Conservation (phyloP, 2,113 vertebrate species). For the Rutilus rutilus region DNA sequence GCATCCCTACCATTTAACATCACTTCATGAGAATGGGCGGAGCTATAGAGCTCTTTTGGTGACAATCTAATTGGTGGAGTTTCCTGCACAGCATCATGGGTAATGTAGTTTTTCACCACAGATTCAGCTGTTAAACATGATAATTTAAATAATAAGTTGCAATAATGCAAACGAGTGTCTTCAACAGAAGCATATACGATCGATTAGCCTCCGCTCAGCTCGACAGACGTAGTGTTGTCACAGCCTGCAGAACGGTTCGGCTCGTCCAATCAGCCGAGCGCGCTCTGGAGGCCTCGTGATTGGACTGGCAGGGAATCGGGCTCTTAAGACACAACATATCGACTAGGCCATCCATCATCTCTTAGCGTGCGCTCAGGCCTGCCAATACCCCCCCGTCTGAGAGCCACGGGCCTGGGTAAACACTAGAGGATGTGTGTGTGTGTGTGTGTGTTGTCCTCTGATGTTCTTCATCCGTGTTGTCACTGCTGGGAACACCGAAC, state of each 20-base stretch:
- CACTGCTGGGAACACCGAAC: constrained; percentile 81
- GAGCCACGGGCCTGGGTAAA: constrained; percentile 95
- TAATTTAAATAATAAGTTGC: too few relatives aligned
- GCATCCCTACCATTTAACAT: too few relatives aligned
- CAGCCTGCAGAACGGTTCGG: constrained; percentile 86
- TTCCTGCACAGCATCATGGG: too few relatives aligned
- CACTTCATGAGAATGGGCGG: too few relatives aligned
- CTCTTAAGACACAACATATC: constrained; percentile 99
- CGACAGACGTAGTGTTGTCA: constrained; percentile 90
- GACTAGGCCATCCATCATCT: constrained; percentile 99
- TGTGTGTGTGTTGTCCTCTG: constrained; percentile 73
- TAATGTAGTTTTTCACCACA: too few relatives aligned
- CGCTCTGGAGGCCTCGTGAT: constrained; percentile 94
- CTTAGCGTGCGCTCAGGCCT: constrained; percentile 91
- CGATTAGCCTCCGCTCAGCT: too few relatives aligned
- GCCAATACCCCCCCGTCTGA: constrained; percentile 81
- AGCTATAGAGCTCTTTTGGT: too few relatives aligned
- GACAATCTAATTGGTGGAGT: too few relatives aligned
- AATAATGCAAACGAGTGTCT: too few relatives aligned
- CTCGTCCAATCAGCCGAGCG: constrained; percentile 96
- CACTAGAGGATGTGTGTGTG: constrained; percentile 70
- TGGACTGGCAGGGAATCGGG: constrained; percentile 99
- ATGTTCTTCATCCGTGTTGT: constrained; percentile 70
- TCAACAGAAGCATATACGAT: too few relatives aligned
- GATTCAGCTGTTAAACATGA: too few relatives aligned